These are phyloP conservation scores for Holacanthus passer DNA, from an alignment of 2,113 vertebrate genomes.

Conservation along the genomic window DNA sequence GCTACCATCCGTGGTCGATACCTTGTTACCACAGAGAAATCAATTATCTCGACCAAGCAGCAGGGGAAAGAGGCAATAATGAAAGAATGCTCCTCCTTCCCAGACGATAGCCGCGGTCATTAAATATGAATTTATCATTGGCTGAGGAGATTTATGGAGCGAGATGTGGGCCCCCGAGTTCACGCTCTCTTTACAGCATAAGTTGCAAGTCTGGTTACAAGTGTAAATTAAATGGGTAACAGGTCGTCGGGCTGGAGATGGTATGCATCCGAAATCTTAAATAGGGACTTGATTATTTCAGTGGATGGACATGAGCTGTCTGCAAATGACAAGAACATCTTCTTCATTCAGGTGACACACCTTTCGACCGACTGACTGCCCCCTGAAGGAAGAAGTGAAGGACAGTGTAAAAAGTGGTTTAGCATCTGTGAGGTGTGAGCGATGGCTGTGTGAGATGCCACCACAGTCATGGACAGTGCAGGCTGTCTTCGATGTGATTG, in stretches of 20 bases:
- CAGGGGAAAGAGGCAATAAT: constrained; percentile 84
- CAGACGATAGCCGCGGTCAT: constrained; percentile 78
- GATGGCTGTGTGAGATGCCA: constrained; percentile 32
- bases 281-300: constrained; percentile 23
- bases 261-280: constrained; percentile 5
- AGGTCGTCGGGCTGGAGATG: constrained; percentile 23
- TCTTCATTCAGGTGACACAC: background rate
- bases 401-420: constrained; percentile 4
- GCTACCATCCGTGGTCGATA: constrained; percentile 87
- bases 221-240: constrained; percentile 49
- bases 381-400: background rate
- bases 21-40: constrained; percentile 91
- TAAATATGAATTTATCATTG: constrained; percentile 78
- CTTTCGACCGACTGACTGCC: constrained; percentile 2
- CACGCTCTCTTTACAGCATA: constrained; percentile 55
- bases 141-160: constrained; percentile 77
- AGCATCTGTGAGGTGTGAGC: background rate
- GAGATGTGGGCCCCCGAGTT: constrained; percentile 55
- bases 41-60: constrained; percentile 90
- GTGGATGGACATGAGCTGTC: too few relatives aligned
- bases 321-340: background rate
- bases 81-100: constrained; percentile 82
- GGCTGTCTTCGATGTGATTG: constrained; percentile 40
- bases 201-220: constrained; percentile 57
- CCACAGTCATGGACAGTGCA: constrained; percentile 3